Conservation (phyloP, 2,888 invertebrate species). For the Sphaeridia pumilis region DNA sequence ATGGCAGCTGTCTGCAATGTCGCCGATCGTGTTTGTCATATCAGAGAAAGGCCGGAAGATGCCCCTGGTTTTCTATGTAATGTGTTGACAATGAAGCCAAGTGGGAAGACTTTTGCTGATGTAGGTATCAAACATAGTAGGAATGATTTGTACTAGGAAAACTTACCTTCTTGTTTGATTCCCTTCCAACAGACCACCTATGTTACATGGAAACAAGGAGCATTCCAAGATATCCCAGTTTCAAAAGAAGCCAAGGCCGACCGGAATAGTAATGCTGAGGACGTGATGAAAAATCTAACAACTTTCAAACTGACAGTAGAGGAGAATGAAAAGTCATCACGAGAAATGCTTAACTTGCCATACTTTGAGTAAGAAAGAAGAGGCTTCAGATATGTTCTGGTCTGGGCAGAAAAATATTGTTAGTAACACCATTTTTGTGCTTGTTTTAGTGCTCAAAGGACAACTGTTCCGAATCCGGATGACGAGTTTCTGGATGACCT, state of each 20-base stretch:
- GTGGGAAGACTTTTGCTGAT: slow-evolving; percentile 15
- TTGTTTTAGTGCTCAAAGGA: slow-evolving; percentile 30
- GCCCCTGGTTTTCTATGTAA: slow-evolving; percentile 12
- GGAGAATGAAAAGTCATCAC: slow-evolving; percentile 50
- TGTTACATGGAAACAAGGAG: slow-evolving; percentile 20
- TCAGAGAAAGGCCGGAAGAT: slow-evolving; percentile 5
- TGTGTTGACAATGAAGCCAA: slow-evolving; percentile 12
- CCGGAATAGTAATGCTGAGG: slow-evolving; percentile 9
- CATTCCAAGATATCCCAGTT: slow-evolving; percentile 13
- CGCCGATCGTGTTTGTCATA: slow-evolving; percentile 5
- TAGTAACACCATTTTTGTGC: background rate
- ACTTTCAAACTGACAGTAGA: slow-evolving; percentile 56
- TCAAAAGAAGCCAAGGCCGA: slow-evolving; percentile 1
- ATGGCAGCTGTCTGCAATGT: slow-evolving; percentile 1
- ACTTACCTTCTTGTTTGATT: background rate
- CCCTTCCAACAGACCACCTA: slow-evolving; percentile 17
- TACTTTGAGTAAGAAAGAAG: slow-evolving; percentile 43
- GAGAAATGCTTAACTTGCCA: slow-evolving; percentile 50
- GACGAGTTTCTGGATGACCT: slow-evolving; percentile 28
- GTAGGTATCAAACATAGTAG: slow-evolving; percentile 3
- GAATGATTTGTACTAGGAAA: background rate
- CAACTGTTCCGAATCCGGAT: slow-evolving; percentile 20
- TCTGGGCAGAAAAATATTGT: background rate
- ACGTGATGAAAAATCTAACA: slow-evolving; percentile 40
- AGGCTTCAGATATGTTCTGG: too few species aligned